phyloP scores from a whole-genome alignment of 2,113 vertebrate genomes.

The Aix galericulata region DNA sequence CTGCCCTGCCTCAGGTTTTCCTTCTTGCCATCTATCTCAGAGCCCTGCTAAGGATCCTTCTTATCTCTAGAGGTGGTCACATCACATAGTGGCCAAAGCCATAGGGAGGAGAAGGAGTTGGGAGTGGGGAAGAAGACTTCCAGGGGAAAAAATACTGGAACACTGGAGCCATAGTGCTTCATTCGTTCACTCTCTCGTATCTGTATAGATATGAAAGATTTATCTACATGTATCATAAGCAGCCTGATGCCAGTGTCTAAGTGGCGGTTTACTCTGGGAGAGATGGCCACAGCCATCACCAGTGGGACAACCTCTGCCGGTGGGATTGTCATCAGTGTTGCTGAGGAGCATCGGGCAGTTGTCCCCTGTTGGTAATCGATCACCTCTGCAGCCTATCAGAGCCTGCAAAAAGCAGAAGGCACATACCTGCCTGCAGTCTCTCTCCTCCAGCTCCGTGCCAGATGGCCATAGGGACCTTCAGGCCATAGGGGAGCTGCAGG shows the following conservation, averaged over 20 bases:
- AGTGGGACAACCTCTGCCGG: neutral
- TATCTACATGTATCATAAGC: neutral
- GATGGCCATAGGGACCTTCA: neutral
- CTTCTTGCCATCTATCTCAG: neutral
- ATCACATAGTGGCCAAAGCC: neutral
- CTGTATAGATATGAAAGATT: neutral
- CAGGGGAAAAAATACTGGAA: neutral
- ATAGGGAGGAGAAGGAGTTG: neutral
- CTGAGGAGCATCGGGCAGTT: no score
- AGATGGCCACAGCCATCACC: neutral
- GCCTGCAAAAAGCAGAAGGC: neutral
- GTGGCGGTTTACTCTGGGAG: neutral
- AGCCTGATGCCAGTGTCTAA: neutral
- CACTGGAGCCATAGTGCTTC: neutral
- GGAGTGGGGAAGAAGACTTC: neutral
- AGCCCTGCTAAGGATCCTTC: neutral
- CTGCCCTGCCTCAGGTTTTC: neutral
- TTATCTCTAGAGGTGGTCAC: neutral
- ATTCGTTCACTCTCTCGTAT: neutral
- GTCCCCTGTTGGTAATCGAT: no score
- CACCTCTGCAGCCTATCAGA: no score
- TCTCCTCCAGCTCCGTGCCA: neutral
- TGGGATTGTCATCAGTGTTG: neutral
- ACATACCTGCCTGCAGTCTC: neutral
- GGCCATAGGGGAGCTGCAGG: fast-evolving